Evolutionary conservation across 1,140 invertebrate genomes (phyloP).

Genomic region (Apis dorsata): DNA sequence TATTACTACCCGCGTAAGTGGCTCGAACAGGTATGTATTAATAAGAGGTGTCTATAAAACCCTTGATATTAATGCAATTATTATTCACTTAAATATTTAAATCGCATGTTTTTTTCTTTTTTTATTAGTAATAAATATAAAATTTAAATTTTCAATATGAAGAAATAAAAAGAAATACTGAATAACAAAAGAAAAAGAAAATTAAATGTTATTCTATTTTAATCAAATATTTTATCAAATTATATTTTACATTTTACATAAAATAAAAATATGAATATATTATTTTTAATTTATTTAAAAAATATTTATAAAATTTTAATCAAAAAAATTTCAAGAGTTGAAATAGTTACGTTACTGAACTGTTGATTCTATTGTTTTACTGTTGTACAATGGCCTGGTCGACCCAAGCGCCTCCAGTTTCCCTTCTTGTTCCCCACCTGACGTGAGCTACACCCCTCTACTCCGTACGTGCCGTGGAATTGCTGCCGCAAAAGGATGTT

Average conservation of each 20-base stretch:
- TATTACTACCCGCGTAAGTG: slow-evolving; percentile 71
- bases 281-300: neutral
- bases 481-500: slow-evolving; percentile 83
- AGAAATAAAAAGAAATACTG: too few species aligned
- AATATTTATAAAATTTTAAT: neutral
- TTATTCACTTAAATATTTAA: neutral
- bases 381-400: slow-evolving; percentile 73
- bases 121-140: neutral
- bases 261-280: neutral
- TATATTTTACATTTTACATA: neutral
- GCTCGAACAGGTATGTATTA: slow-evolving; percentile 34
- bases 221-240: neutral
- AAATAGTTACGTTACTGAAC: slow-evolving; percentile 61
- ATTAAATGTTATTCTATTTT: too few species aligned
- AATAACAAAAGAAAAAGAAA: neutral
- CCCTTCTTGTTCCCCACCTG: slow-evolving; percentile 65
- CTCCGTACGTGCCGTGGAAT: slow-evolving; percentile 72
- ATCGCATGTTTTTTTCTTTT: neutral
- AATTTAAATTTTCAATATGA: neutral
- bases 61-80: neutral
- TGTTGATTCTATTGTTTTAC: slow-evolving; percentile 77
- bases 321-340: neutral
- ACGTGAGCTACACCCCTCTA: slow-evolving; percentile 50
- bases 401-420: slow-evolving; percentile 71
- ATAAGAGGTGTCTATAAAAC: neutral